These are phyloP conservation scores for Lissonota sp. DNA, from an alignment of 2,888 invertebrate species.

Conservation along the genomic window DNA sequence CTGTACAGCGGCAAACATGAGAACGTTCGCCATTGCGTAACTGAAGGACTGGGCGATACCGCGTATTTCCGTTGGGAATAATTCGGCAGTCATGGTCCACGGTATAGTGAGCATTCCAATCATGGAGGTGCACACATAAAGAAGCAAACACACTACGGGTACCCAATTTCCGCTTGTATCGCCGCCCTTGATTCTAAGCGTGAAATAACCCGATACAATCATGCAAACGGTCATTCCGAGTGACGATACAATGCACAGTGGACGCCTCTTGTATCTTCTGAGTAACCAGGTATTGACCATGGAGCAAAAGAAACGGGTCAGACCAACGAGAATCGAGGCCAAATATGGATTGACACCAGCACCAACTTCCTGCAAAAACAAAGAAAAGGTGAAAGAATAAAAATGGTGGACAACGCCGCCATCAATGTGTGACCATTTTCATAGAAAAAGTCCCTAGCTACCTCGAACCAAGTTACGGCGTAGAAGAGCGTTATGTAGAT, in stretches of 20 bases:
- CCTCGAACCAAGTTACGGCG: constrained; percentile 86
- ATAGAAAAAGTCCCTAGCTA: constrained; percentile 67
- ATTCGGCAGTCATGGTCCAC: constrained; percentile 88
- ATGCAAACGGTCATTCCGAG: constrained; percentile 86
- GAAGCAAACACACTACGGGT: constrained; percentile 85
- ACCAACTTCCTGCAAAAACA: constrained; percentile 84
- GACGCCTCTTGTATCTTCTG: constrained; percentile 85
- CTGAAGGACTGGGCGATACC: constrained; percentile 86
- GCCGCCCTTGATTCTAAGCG: constrained; percentile 83
- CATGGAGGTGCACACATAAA: constrained; percentile 87
- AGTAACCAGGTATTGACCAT: constrained; percentile 86
- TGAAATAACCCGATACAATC: constrained; percentile 86
- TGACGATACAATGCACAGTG: constrained; percentile 85
- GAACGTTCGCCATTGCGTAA: constrained; percentile 85
- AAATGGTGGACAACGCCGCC: background rate
- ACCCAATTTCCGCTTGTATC: constrained; percentile 80
- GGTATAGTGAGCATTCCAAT: constrained; percentile 87
- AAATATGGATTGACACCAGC: constrained; percentile 85
- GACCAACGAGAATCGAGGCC: constrained; percentile 86
- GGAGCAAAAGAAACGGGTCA: constrained; percentile 86
- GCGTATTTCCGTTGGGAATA: constrained; percentile 87
- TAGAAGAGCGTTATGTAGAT: constrained; percentile 87
- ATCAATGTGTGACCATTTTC: too few relatives aligned
- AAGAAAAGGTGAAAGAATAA: background rate
- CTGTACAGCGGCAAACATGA: constrained; percentile 86